Percentiles rank a stretch among this genome's conserved stretches.
Conservation (phyloP, 2,113 vertebrate species). For the Triplophysa dalaica region DNA sequence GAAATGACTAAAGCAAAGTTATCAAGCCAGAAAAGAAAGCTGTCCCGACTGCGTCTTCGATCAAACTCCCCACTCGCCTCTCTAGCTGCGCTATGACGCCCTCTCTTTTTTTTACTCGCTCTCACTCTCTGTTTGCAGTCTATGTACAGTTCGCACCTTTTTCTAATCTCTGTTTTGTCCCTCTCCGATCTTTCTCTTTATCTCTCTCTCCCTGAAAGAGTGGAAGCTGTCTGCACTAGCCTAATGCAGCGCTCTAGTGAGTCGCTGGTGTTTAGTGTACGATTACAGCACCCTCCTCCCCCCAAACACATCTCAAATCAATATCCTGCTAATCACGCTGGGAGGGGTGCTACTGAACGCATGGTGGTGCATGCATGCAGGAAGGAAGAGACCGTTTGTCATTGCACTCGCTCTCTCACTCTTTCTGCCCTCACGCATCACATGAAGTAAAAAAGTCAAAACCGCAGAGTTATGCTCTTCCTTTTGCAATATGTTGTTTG, state of each 20-base stretch:
- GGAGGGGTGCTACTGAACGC: slow-evolving; percentile 78
- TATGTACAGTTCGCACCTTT: slow-evolving; percentile 43
- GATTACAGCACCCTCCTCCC: slow-evolving; percentile 77
- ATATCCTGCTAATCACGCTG: slow-evolving; percentile 85
- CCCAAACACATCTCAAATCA: slow-evolving; percentile 84
- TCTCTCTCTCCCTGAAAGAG: slow-evolving; percentile 48
- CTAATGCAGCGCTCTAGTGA: slow-evolving; percentile 60
- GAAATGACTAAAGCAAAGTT: background rate
- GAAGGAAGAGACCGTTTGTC: slow-evolving; percentile 86
- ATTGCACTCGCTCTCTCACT: slow-evolving; percentile 69
- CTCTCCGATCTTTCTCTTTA: slow-evolving; percentile 35
- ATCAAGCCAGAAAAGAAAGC: background rate
- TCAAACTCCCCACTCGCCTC: slow-evolving; percentile 26
- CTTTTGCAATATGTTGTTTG: slow-evolving; percentile 46
- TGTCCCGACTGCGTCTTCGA: slow-evolving; percentile 9
- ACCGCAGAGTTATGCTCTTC: slow-evolving; percentile 50
- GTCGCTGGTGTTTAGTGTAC: slow-evolving; percentile 77
- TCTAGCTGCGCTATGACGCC: slow-evolving; percentile 51
- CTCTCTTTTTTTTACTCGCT: slow-evolving; percentile 54
- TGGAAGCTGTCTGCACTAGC: slow-evolving; percentile 54
- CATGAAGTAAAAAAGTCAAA: slow-evolving; percentile 42
- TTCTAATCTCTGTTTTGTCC: slow-evolving; percentile 56
- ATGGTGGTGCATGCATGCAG: slow-evolving; percentile 76
- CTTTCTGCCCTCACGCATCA: slow-evolving; percentile 42
- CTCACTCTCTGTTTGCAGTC: slow-evolving; percentile 48